Percentiles rank a stretch among this genome's conserved stretches.
Conservation (phyloP, 2,113 vertebrate genomes). For the Actenoides lindsayi region DNA sequence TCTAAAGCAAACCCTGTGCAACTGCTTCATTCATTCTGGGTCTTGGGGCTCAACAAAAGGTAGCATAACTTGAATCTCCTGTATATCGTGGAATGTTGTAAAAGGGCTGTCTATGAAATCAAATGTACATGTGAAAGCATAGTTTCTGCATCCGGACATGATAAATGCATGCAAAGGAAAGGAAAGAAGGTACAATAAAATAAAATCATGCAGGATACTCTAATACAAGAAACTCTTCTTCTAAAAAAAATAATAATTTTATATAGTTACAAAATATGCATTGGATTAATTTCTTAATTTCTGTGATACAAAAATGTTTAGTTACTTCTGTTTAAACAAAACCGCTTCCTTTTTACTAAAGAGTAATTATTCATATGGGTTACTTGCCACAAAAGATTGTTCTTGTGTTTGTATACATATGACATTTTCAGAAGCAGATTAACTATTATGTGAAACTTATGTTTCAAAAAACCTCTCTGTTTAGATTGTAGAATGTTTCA, state of each 20-base stretch:
- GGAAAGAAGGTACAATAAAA: background rate
- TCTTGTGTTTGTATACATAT: slow-evolving; percentile 6
- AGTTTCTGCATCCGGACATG: background rate
- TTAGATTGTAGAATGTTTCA: background rate
- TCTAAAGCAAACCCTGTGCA: background rate
- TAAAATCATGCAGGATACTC: background rate
- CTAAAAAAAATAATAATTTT: background rate
- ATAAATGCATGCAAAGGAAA: background rate
- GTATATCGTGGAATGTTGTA: background rate
- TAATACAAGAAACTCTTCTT: background rate
- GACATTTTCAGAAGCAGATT: slow-evolving; percentile 34
- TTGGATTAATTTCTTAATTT: background rate
- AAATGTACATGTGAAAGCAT: background rate
- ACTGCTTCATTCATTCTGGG: background rate
- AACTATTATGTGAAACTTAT: background rate
- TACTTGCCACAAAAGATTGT: background rate
- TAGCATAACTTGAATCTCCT: background rate
- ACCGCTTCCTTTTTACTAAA: background rate
- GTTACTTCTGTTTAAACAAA: background rate
- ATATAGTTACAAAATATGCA: background rate
- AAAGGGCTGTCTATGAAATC: background rate
- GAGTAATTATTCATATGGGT: background rate
- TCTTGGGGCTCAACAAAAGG: background rate
- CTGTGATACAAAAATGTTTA: background rate
- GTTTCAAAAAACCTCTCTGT: background rate